Evolutionary conservation across 2,113 vertebrate genomes (phyloP), one percentile per base, ranked within the genome.

Genomic region (Osmerus mordax): DNA sequence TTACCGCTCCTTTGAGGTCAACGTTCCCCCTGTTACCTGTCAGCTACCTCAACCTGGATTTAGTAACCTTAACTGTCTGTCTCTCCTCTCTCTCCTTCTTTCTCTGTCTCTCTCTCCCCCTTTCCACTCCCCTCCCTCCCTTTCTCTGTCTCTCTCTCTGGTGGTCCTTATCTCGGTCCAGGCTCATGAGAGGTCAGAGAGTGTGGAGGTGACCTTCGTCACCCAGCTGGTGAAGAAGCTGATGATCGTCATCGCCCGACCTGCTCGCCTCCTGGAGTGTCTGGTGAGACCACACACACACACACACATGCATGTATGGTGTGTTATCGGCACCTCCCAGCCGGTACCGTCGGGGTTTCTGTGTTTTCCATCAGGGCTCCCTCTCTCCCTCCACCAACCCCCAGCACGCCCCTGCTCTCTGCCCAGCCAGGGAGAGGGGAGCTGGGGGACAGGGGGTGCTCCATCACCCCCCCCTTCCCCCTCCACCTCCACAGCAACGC

Each of bases 211-310:
- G 12, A 92, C 96, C 73, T 97, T 96, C n/a, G 96, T 99, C 64
- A 97, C 94, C 0, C 96, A 96, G 41, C 91, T 97, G 0, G 94
- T 99, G 65, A 97, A 89, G 90, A 98, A 95, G 82, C 90, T 99
- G 87, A 97, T 99, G 96, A 98, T 99, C 32, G 78, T 97, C 88
- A 98, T 99, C 70, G 95, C 97, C 7, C 94, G 97, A 9, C 97
- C 97, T 0, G 97, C 97, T 0, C 94, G 97, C 0, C 95, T 99
- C 70, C 91, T 98, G 52, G 97, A 99, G 89, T 98, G 97, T 90
- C 85, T 99, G 95, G 97, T 98, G 84, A 94, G 95, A 78, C 56
- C 41, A 2, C 4, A 0, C 29, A 32, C 29, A 32, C 29, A 32
- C 12, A 23, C 23, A 2, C 23, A 23, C 23, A 1, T 21, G 21